Evolutionary conservation across 2,113 vertebrate species (phyloP).

Genomic region (Sarotherodon lohbergeri): DNA sequence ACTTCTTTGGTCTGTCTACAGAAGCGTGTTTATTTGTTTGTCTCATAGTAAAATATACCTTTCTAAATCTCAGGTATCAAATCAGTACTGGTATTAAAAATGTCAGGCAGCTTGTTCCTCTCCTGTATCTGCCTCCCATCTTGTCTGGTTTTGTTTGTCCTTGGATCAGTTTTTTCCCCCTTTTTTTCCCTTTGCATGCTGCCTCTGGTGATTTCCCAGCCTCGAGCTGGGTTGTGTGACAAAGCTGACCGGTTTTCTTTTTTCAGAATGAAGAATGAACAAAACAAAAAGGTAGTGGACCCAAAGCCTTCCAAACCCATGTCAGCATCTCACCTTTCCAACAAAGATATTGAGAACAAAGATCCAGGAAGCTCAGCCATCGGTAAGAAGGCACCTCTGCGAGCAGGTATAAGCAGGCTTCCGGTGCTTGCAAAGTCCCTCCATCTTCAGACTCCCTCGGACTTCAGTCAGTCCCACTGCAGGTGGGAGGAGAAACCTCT

Average conservation of each 20-base stretch:
- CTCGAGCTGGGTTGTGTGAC: background rate
- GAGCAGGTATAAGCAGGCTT: slow-evolving; percentile 56
- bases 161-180: rapidly evolving
- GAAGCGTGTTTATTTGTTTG: background rate
- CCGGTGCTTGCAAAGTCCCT: slow-evolving; percentile 68
- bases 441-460: slow-evolving; percentile 12
- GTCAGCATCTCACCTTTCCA: background rate
- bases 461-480: slow-evolving; percentile 41
- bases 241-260: background rate
- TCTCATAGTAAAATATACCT: background rate
- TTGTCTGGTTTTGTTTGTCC: background rate
- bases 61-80: background rate
- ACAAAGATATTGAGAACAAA: slow-evolving; percentile 56
- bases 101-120: background rate
- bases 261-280: slow-evolving; percentile 49
- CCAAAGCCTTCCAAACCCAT: slow-evolving; percentile 15
- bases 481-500: slow-evolving; percentile 68
- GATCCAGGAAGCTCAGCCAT: slow-evolving; percentile 36
- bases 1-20: background rate
- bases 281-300: slow-evolving; percentile 30
- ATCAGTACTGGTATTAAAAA: background rate
- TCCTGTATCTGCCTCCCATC: background rate
- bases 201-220: background rate
- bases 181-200: rapidly evolving
- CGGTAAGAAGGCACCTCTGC: background rate